Evolutionary conservation across 2,113 vertebrate genomes (phyloP).

Genomic region (Sorex fumeus): DNA sequence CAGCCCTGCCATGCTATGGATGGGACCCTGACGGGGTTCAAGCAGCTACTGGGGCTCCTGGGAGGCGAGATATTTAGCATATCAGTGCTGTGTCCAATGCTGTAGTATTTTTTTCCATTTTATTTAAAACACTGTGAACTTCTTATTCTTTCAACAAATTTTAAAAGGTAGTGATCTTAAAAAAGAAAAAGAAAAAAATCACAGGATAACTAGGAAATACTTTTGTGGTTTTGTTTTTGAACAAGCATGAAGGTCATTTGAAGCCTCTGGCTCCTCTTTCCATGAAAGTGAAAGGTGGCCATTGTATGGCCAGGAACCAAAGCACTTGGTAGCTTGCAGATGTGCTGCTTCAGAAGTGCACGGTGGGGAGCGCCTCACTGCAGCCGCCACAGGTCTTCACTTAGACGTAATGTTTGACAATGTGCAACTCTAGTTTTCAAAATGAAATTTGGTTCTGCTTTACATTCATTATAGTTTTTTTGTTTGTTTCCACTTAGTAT

Average conservation of each 20-base stretch:
- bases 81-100: conserved; percentile 70
- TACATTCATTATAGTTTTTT: conserved; percentile 85
- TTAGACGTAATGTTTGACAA: conserved; percentile 86
- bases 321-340: conserved; percentile 85
- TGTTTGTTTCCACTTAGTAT: conserved; percentile 92
- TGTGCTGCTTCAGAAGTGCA: conserved; percentile 85
- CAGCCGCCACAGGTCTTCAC: conserved; percentile 86
- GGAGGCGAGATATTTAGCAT: too few relatives aligned
- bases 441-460: conserved; percentile 82
- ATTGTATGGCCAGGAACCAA: conserved; percentile 86
- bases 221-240: conserved; percentile 59
- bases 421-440: conserved; percentile 83
- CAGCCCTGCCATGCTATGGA: conserved; percentile 30
- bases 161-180: conserved; percentile 82
- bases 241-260: conserved; percentile 81
- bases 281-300: conserved; percentile 85
- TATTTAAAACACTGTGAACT: conserved; percentile 90
- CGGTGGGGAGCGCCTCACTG: conserved; percentile 80
- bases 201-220: conserved; percentile 88
- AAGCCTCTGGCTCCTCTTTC: conserved; percentile 84
- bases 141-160: conserved; percentile 83
- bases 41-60: neutral
- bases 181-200: conserved; percentile 85
- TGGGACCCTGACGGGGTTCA: conserved; percentile 35
- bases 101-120: conserved; percentile 87